Evolutionary conservation across 92 coral and sea anemone species (phyloP).

Genomic region (Zoanthus sociatus): DNA sequence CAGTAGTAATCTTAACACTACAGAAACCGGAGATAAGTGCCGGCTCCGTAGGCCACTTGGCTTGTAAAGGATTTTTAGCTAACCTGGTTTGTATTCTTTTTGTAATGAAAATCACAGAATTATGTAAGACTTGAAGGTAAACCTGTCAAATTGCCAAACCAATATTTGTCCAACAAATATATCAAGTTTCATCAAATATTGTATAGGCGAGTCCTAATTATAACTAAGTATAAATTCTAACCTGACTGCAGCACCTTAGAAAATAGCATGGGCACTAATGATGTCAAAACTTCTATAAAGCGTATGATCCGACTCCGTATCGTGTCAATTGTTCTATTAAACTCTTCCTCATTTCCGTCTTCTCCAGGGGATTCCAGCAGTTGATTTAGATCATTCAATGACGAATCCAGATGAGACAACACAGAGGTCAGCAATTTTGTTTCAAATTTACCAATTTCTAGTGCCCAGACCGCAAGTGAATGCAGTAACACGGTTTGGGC

Average conservation of each 20-base stretch:
- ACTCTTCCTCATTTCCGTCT: slow-evolving; percentile 66
- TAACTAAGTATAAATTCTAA: neutral
- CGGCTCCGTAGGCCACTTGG: too few relatives aligned
- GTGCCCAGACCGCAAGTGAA: slow-evolving; percentile 89
- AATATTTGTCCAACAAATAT: too few relatives aligned
- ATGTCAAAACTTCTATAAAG: slow-evolving; percentile 75
- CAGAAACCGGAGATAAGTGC: too few relatives aligned
- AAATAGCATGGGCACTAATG: slow-evolving; percentile 87
- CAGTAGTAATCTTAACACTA: too few relatives aligned
- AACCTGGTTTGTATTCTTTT: too few relatives aligned
- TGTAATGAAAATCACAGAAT: too few relatives aligned
- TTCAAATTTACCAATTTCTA: slow-evolving; percentile 85
- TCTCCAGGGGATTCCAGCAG: slow-evolving; percentile 65
- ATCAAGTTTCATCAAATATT: too few relatives aligned
- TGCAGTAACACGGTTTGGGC: slow-evolving; percentile 82
- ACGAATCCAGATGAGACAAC: slow-evolving; percentile 41
- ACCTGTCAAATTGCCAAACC: too few relatives aligned
- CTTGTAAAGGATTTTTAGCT: too few relatives aligned
- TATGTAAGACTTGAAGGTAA: too few relatives aligned
- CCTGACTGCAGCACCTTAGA: slow-evolving; percentile 88
- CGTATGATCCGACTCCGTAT: slow-evolving; percentile 74
- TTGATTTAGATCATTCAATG: slow-evolving; percentile 72
- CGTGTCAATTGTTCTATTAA: slow-evolving; percentile 62
- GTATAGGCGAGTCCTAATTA: neutral
- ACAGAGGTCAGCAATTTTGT: slow-evolving; percentile 77